Conservation (phyloP, 1,140 invertebrate genomes). For the Ooceraea biroi region DNA sequence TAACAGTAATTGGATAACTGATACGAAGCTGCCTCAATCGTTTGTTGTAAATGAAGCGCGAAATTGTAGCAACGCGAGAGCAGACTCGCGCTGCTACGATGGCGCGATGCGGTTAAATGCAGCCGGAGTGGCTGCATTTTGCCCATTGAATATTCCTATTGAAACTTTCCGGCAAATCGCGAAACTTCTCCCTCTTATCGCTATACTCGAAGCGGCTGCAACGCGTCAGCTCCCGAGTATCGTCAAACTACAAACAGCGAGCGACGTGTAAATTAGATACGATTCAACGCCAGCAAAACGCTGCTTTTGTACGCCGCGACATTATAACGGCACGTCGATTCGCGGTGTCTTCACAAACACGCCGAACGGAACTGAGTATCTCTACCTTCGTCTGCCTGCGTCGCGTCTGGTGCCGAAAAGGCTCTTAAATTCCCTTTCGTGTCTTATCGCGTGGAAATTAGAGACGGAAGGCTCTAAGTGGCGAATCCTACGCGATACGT, state of each 20-base stretch:
- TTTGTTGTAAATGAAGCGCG: constrained; percentile 30
- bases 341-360: no score
- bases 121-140: constrained; percentile 31
- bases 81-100: no score
- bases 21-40: constrained; percentile 6
- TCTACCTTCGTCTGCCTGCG: neutral
- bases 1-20: constrained; percentile 51
- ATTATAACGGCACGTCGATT: constrained; percentile 48
- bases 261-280: constrained; percentile 62
- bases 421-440: constrained; percentile 20
- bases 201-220: constrained; percentile 34
- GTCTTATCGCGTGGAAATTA: neutral
- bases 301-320: constrained; percentile 20
- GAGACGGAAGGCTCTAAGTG: neutral
- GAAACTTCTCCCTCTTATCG: constrained; percentile 47
- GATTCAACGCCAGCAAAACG: constrained; percentile 47
- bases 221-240: constrained; percentile 42
- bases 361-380: no score
- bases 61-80: constrained; percentile 42
- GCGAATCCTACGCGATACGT: no score
- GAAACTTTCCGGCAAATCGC: constrained; percentile 58
- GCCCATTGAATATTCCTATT: constrained; percentile 60
- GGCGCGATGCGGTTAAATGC: constrained; percentile 21
- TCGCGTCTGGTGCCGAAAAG: neutral
- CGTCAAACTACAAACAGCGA: constrained; percentile 21